phyloP scores from a whole-genome alignment of 2,113 vertebrate species.

The Cyanoderma ruficeps region DNA sequence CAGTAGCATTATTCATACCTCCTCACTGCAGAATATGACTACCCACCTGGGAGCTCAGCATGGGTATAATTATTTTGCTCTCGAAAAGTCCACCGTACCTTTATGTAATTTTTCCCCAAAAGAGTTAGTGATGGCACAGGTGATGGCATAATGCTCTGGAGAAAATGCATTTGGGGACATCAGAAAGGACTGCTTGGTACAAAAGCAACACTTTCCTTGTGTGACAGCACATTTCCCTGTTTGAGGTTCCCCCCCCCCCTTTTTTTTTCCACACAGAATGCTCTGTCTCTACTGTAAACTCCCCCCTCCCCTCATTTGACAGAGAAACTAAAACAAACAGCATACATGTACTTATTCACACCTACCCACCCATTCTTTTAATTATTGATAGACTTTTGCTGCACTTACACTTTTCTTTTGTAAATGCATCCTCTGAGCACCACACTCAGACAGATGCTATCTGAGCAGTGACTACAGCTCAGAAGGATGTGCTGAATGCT shows the following conservation, averaged over 20 bases:
- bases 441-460: not conserved
- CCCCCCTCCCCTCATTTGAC: fast-evolving
- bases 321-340: not conserved
- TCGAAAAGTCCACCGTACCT: not conserved
- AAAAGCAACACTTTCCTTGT: not conserved
- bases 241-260: not conserved
- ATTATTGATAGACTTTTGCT: not conserved
- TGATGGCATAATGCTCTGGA: not conserved
- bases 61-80: not conserved
- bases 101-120: not conserved
- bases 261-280: not conserved
- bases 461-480: not conserved
- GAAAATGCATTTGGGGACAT: not conserved
- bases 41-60: not conserved
- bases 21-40: not conserved
- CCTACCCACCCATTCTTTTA: not conserved
- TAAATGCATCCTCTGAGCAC: not conserved
- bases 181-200: not conserved
- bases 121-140: not conserved
- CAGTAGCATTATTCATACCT: constrained; percentile 38
- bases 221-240: not conserved
- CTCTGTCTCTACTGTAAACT: not conserved
- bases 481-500: not conserved
- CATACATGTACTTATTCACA: not conserved
- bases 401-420: not conserved